These are phyloP conservation scores for Sipha flava DNA, from an alignment of 1,140 invertebrate species.

Conservation along the genomic window DNA sequence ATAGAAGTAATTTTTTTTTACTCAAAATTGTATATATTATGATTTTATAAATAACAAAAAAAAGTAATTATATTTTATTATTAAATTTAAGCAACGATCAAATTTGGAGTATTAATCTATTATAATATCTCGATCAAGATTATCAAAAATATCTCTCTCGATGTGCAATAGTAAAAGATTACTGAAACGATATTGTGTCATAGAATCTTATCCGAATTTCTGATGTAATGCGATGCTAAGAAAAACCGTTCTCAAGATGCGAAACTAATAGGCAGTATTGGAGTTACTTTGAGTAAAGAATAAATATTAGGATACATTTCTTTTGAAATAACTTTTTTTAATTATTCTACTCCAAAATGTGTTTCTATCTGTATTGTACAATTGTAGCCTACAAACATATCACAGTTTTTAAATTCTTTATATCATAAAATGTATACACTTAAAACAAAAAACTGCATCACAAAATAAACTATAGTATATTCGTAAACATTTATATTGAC, in stretches of 20 bases:
- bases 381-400: not conserved
- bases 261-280: not conserved
- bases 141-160: not conserved
- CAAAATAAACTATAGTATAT: too few relatives aligned
- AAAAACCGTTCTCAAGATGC: not conserved
- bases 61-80: too few relatives aligned
- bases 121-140: not conserved
- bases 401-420: not conserved
- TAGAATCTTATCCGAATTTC: not conserved
- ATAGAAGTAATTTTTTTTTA: too few relatives aligned
- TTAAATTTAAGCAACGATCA: not conserved
- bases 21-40: too few relatives aligned
- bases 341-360: not conserved
- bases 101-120: not conserved
- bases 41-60: too few relatives aligned
- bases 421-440: too few relatives aligned
- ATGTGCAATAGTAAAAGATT: not conserved
- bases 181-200: not conserved
- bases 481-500: not conserved
- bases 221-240: not conserved
- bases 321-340: not conserved
- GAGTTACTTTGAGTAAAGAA: too few relatives aligned
- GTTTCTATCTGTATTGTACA: not conserved
- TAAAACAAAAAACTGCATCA: too few relatives aligned
- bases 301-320: not conserved